A percentile compares a stretch with the other conserved stretches of the same genome.
phyloP scores from a whole-genome alignment of 2,888 invertebrate species.

The Formica aserva region DNA sequence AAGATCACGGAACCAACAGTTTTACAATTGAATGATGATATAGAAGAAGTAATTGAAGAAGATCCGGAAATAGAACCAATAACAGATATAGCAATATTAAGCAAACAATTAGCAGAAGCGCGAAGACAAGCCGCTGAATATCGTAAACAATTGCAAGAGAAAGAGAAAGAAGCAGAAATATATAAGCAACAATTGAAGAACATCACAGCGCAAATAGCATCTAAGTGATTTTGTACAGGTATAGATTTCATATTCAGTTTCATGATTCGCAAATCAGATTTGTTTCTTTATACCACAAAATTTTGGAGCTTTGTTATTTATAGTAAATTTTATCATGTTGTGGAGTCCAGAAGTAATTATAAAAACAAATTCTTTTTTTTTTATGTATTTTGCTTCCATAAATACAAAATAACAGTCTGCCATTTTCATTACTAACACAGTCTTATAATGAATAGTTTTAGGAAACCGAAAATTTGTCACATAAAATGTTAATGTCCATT shows the following conservation, averaged over 20 bases:
- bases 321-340: slow-evolving; percentile 35
- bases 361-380: slow-evolving; percentile 43
- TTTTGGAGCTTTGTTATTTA: slow-evolving; percentile 27
- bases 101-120: slow-evolving; percentile 83
- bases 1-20: slow-evolving; percentile 78
- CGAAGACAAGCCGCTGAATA: slow-evolving; percentile 84
- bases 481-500: slow-evolving; percentile 14
- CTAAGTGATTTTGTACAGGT: slow-evolving; percentile 70
- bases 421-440: slow-evolving; percentile 56
- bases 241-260: slow-evolving; percentile 61
- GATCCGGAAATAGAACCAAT: slow-evolving; percentile 72
- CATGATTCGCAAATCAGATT: slow-evolving; percentile 60
- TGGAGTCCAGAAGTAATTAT: slow-evolving; percentile 9
- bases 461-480: slow-evolving; percentile 13
- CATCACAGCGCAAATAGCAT: slow-evolving; percentile 73
- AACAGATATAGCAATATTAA: slow-evolving; percentile 82
- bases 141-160: slow-evolving; percentile 83
- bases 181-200: slow-evolving; percentile 85
- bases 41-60: slow-evolving; percentile 85
- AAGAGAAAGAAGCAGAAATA: slow-evolving; percentile 85
- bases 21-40: slow-evolving; percentile 82
- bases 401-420: slow-evolving; percentile 50
- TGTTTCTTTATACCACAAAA: slow-evolving; percentile 58
- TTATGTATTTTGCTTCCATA: slow-evolving; percentile 35
- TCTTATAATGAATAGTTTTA: slow-evolving; percentile 50